phyloP scores from a whole-genome alignment of 2,888 invertebrate genomes.

The Campaea margaritaria region DNA sequence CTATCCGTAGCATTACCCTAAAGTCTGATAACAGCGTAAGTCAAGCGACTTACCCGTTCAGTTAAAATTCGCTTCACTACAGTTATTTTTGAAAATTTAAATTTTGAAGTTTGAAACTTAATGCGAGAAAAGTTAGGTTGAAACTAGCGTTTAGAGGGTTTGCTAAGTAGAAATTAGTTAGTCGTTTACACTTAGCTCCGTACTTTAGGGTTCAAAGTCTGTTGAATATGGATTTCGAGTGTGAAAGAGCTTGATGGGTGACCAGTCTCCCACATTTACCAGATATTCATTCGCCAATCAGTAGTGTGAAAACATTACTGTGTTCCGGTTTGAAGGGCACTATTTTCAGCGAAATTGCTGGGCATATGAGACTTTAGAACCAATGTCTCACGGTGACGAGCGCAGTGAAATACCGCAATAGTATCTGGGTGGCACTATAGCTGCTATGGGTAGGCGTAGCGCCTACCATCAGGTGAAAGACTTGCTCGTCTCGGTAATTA shows the following conservation, averaged over 20 bases:
- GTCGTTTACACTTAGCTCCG: slow-evolving; percentile 7
- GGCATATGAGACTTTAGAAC: too few species aligned
- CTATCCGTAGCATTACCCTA: background rate
- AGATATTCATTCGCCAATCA: too few species aligned
- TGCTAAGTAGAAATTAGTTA: slow-evolving; percentile 12
- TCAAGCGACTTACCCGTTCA: slow-evolving; percentile 22
- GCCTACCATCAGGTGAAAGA: too few species aligned
- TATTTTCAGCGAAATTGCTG: too few species aligned
- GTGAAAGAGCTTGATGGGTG: slow-evolving; percentile 5
- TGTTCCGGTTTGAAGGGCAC: too few species aligned
- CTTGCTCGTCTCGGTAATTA: too few species aligned
- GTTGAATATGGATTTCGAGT: slow-evolving; percentile 3
- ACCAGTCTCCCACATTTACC: background rate
- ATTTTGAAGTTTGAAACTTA: slow-evolving; percentile 21
- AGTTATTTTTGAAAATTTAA: slow-evolving; percentile 24
- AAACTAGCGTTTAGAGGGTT: slow-evolving; percentile 18
- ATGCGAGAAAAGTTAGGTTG: slow-evolving; percentile 25
- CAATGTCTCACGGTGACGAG: too few species aligned
- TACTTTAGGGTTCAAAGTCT: background rate
- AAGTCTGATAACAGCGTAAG: slow-evolving; percentile 5
- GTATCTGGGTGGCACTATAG: too few species aligned
- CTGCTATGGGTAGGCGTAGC: too few species aligned
- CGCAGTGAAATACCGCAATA: too few species aligned
- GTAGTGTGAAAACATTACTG: too few species aligned
- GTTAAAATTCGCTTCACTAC: slow-evolving; percentile 33